Conservation (phyloP, 2,797 vertebrate genomes). For the Sparidentex hasta region DNA sequence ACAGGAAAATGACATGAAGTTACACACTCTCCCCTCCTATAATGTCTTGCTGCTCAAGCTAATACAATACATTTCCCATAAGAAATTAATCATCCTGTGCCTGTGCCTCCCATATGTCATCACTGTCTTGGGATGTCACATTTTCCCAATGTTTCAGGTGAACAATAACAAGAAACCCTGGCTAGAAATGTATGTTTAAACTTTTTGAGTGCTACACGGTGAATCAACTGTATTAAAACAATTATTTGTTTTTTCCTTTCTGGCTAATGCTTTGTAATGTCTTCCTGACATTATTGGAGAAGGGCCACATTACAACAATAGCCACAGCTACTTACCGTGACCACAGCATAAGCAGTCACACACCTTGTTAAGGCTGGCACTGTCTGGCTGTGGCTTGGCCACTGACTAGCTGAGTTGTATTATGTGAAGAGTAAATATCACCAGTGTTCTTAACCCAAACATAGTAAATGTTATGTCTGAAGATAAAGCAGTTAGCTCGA, state of each 20-base stretch:
- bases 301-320: not conserved
- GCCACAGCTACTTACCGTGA: not conserved
- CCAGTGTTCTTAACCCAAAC: not conserved
- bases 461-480: not conserved
- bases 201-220: not conserved
- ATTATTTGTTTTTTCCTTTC: not conserved
- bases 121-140: not conserved
- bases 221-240: not conserved
- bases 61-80: not conserved
- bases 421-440: not conserved
- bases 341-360: not conserved
- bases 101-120: not conserved
- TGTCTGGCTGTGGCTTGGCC: not conserved
- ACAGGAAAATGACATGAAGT: too few species aligned
- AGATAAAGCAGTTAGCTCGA: not conserved
- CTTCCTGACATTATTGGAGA: not conserved
- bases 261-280: not conserved
- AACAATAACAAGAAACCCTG: not conserved
- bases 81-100: not conserved
- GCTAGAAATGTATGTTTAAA: not conserved
- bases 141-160: slow-evolving; percentile 2
- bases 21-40: too few species aligned
- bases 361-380: not conserved
- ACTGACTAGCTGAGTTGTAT: not conserved
- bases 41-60: not conserved